phyloP scores from a whole-genome alignment of 2,113 vertebrate species.

The Piaya cayana region DNA sequence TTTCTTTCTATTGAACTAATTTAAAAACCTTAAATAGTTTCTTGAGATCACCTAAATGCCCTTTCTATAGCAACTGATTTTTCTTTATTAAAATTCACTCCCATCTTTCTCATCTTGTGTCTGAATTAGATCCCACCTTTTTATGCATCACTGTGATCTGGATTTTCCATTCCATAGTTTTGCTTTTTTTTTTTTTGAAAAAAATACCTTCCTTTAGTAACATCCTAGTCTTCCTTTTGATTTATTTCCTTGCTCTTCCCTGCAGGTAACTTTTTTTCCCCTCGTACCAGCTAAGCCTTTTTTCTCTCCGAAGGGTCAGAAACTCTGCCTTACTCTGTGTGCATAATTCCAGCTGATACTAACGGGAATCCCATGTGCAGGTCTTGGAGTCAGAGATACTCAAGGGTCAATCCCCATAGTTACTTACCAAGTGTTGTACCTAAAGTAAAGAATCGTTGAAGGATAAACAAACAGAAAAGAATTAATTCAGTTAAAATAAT shows the following conservation, averaged over 20 bases:
- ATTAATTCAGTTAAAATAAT: background rate
- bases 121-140: constrained; percentile 1
- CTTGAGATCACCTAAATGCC: constrained; percentile 7
- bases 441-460: background rate
- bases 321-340: background rate
- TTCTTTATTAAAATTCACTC: constrained; percentile 21
- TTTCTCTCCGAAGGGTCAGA: background rate
- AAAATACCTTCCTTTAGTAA: background rate
- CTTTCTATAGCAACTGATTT: constrained; percentile 14
- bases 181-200: background rate
- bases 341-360: background rate
- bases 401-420: background rate
- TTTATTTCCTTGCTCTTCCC: background rate
- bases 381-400: background rate
- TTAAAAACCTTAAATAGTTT: constrained; percentile 14
- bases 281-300: background rate
- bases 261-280: background rate
- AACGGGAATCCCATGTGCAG: background rate
- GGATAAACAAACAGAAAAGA: background rate
- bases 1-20: constrained; percentile 13
- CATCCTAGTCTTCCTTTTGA: background rate
- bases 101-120: background rate
- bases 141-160: background rate
- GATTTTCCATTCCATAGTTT: background rate
- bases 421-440: background rate